Conservation (phyloP, 2,888 invertebrate genomes). For the Diplazon laetatorius region DNA sequence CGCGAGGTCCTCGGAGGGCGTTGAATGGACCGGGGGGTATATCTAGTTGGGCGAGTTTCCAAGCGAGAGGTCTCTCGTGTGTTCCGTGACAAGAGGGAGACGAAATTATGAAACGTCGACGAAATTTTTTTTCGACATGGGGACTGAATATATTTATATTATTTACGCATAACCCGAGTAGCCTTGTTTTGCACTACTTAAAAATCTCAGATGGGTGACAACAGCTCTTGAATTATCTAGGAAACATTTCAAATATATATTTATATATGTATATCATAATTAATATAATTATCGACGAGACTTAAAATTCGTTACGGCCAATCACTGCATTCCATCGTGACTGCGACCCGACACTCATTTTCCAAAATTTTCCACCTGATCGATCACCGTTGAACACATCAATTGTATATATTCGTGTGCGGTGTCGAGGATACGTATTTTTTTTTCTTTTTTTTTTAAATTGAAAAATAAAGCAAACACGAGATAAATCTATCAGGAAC, state of each 20-base stretch:
- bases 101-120: no score
- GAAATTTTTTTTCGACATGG: no score
- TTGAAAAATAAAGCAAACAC: slow-evolving; percentile 48
- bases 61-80: not conserved
- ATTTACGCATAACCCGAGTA: no score
- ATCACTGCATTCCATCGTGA: slow-evolving; percentile 30
- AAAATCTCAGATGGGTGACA: no score
- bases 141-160: no score
- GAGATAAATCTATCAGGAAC: slow-evolving; percentile 63
- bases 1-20: not conserved
- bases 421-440: slow-evolving; percentile 47
- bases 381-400: slow-evolving; percentile 46
- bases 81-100: no score
- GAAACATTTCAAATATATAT: no score
- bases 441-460: slow-evolving; percentile 25
- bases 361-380: slow-evolving; percentile 52
- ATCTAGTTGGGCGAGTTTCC: not conserved
- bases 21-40: not conserved
- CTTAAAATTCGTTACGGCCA: no score
- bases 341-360: slow-evolving; percentile 31
- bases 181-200: no score
- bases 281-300: no score
- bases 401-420: slow-evolving; percentile 33
- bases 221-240: no score
- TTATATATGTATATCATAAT: no score